Evolutionary conservation across 1,140 invertebrate species (phyloP).

Genomic region (Campoletis sonorensis): DNA sequence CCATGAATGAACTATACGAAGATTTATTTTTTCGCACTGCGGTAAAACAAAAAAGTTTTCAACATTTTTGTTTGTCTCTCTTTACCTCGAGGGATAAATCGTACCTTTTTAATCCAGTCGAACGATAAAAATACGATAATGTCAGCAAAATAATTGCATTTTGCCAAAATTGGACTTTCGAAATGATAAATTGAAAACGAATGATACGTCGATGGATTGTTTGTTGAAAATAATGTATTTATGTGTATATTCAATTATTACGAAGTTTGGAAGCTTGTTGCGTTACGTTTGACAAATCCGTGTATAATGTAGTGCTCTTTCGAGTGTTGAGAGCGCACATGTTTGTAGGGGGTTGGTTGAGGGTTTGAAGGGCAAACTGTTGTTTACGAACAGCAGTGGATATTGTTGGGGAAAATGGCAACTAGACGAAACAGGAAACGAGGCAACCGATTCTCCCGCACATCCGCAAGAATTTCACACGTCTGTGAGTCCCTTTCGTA

Average conservation of each 20-base stretch:
- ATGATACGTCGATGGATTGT: not conserved
- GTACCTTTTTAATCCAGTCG: too few relatives aligned
- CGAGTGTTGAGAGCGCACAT: not conserved
- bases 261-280: not conserved
- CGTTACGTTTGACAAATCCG: not conserved
- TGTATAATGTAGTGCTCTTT: constrained; percentile 12
- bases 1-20: too few relatives aligned
- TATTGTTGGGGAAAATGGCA: constrained; percentile 4
- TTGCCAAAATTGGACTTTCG: too few relatives aligned
- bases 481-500: not conserved
- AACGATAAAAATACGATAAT: too few relatives aligned
- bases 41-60: too few relatives aligned
- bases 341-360: not conserved
- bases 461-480: not conserved
- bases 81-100: too few relatives aligned
- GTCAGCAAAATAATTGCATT: too few relatives aligned
- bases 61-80: too few relatives aligned
- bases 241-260: not conserved
- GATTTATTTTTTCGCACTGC: too few relatives aligned
- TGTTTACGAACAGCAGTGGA: not conserved
- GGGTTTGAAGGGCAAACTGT: not conserved
- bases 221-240: not conserved
- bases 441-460: not conserved
- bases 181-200: too few relatives aligned
- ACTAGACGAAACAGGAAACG: not conserved